Percentiles rank a stretch among this genome's conserved stretches.
phyloP scores from a whole-genome alignment of 2,888 invertebrate species.

The Neoascia interrupta region DNA sequence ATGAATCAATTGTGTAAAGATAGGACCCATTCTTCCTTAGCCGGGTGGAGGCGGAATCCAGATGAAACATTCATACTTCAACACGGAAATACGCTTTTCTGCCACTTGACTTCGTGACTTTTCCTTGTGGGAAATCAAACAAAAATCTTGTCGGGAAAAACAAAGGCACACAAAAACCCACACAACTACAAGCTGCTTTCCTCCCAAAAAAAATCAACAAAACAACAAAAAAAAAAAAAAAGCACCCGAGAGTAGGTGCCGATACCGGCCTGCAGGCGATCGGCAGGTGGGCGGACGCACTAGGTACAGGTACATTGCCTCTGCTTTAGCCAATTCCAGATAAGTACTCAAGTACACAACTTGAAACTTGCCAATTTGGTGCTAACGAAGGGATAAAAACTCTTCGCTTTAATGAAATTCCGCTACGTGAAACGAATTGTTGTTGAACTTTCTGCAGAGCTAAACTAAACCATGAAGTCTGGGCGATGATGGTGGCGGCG shows the following conservation, averaged over 20 bases:
- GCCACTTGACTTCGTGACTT: slow-evolving; percentile 54
- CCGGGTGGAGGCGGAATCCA: slow-evolving; percentile 21
- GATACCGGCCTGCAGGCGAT: slow-evolving; percentile 5
- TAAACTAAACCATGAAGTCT: no score
- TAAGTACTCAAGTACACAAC: slow-evolving; percentile 62
- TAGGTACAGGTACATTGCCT: no score
- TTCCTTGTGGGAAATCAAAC: slow-evolving; percentile 53
- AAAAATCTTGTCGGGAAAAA: no score
- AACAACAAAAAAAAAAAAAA: background rate
- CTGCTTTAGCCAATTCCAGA: slow-evolving; percentile 43
- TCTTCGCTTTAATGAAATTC: slow-evolving; percentile 64
- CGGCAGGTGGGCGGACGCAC: background rate
- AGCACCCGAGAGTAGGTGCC: slow-evolving; percentile 3
- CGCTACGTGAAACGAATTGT: slow-evolving; percentile 65
- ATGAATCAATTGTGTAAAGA: slow-evolving; percentile 54
- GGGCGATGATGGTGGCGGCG: no score
- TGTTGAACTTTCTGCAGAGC: slow-evolving; percentile 48
- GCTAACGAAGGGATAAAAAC: slow-evolving; percentile 61
- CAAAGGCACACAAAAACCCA: no score
- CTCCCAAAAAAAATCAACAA: slow-evolving; percentile 11
- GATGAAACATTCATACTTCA: slow-evolving; percentile 50
- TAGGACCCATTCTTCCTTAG: no score
- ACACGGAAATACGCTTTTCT: slow-evolving; percentile 51
- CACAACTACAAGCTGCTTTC: no score
- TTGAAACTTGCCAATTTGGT: slow-evolving; percentile 68